Base-by-base conservation (phyloP, 1,140 invertebrate genomes). In the Neodiprion fabricii region DNA sequence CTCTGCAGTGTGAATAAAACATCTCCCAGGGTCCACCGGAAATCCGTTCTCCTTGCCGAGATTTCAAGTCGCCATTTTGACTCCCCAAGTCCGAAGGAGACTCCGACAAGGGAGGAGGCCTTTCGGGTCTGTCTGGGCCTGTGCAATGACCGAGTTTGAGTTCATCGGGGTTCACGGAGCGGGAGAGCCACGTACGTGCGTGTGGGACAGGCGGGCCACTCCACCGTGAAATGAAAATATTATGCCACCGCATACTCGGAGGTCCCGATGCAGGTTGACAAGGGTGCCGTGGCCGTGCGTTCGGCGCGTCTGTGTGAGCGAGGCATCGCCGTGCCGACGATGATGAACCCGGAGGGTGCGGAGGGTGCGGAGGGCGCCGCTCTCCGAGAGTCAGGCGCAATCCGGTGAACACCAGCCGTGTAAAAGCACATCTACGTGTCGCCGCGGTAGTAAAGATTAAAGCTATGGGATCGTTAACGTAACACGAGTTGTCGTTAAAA, bases 151-250 rank as follows among this genome's bases (percentile, higher is more conserved):
- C 53, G 53, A 61, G 53, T 81, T 85, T 78, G 76, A 73, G 82
- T 83, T 82, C 83, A 83, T 72, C 78, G 72, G 74, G 71, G 76
- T 81, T 80, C 79, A 83, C 70, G 48, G 66, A 71, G 48, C 79
- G 73, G 76, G 75, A 76, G 73, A 79, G 77, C 80, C 28, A 40
- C 28, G 28, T 40, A 40, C 28, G 28, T 40, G 28, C 53, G n/a
- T 80, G 79, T 82, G 78, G 78, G 79, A 81, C 78, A 79, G 76
- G 74, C 77, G 78, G 73, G 76, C 23, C 82, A 83, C 81, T 83
- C 79, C 78, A 82, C 77, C 83, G 79, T 83, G 81, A 84, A 84
- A 85, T 84, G 81, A 85, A 85, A 85, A 85, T 85, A 85, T 84
- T 85, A 83, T 82, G 74, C 76, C 76, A 79, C 50, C 74, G 74